A percentile compares a stretch with the other conserved stretches of the same genome.
phyloP scores from a whole-genome alignment of 2,113 vertebrate species.

The Trichomycterus rosablanca region DNA sequence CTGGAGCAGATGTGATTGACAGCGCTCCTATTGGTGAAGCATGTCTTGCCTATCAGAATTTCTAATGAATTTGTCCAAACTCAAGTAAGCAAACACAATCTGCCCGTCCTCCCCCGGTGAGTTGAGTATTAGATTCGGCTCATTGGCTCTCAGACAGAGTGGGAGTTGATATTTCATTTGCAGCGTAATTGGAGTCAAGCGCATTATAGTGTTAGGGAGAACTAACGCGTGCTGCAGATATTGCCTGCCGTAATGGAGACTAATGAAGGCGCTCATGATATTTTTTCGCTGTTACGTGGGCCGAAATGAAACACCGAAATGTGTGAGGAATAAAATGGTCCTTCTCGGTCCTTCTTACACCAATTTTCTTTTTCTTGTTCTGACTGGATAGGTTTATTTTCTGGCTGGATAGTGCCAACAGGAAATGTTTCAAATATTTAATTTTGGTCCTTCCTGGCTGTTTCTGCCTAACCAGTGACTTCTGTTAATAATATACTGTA shows the following conservation, averaged over 20 bases:
- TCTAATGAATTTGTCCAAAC: slow-evolving; percentile 39
- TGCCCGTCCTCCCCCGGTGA: background rate
- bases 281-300: background rate
- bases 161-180: slow-evolving; percentile 46
- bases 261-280: slow-evolving; percentile 35
- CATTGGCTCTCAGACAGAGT: slow-evolving; percentile 38
- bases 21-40: background rate
- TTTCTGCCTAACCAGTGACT: no score
- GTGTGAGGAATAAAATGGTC: slow-evolving; percentile 13
- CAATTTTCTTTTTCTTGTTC: no score
- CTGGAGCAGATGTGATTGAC: slow-evolving; percentile 16
- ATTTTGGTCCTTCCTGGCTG: no score
- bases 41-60: slow-evolving; percentile 6
- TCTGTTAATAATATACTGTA: no score
- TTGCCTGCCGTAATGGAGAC: slow-evolving; percentile 40
- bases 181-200: slow-evolving; percentile 36
- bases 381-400: no score
- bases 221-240: slow-evolving; percentile 31
- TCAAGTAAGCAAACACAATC: slow-evolving; percentile 23
- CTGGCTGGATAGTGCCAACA: no score
- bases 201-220: slow-evolving; percentile 32
- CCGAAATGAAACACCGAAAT: slow-evolving; percentile 23
- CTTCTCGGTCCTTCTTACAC: no score
- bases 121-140: slow-evolving; percentile 32
- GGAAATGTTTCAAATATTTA: no score